Percentiles rank a stretch among this genome's conserved stretches.
These are phyloP conservation scores for Adoxophyes honmai DNA, from an alignment of 1,140 invertebrate species.

Conservation along the genomic window DNA sequence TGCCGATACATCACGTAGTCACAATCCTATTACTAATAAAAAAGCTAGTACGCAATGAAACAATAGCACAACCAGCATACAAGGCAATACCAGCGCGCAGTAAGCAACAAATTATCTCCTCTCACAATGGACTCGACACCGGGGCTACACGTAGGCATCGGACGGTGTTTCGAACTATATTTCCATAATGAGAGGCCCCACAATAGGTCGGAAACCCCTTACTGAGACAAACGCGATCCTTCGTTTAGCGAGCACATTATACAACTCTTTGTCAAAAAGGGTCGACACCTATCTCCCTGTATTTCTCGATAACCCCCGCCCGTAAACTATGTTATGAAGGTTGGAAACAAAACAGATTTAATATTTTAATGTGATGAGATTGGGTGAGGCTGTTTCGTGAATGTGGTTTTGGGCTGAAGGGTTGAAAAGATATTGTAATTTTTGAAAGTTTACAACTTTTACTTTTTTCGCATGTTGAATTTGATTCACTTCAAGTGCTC, in stretches of 20 bases:
- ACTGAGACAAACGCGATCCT: conserved; percentile 13
- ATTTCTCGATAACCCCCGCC: conserved; percentile 1
- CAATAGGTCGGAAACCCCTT: conserved; percentile 8
- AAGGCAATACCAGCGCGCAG: too few species aligned
- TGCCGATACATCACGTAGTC: too few species aligned
- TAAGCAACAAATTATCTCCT: neutral
- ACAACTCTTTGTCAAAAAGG: conserved; percentile 14
- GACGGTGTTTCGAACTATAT: conserved; percentile 12
- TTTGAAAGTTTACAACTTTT: too few species aligned
- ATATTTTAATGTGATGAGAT: neutral
- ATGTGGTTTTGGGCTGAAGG: too few species aligned
- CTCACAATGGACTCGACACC: neutral
- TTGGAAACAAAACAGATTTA: conserved; percentile 9
- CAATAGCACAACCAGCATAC: too few species aligned
- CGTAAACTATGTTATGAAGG: neutral
- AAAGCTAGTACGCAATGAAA: too few species aligned
- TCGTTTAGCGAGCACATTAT: conserved; percentile 13
- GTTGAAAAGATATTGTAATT: too few species aligned
- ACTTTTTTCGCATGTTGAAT: too few species aligned
- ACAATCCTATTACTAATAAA: too few species aligned
- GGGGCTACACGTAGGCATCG: neutral
- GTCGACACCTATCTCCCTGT: neutral
- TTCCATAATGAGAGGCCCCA: conserved; percentile 6
- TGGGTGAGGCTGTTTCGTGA: too few species aligned
- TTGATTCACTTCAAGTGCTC: too few species aligned